Conservation (phyloP, 2,888 invertebrate genomes). For the Choristoneura rosaceana region DNA sequence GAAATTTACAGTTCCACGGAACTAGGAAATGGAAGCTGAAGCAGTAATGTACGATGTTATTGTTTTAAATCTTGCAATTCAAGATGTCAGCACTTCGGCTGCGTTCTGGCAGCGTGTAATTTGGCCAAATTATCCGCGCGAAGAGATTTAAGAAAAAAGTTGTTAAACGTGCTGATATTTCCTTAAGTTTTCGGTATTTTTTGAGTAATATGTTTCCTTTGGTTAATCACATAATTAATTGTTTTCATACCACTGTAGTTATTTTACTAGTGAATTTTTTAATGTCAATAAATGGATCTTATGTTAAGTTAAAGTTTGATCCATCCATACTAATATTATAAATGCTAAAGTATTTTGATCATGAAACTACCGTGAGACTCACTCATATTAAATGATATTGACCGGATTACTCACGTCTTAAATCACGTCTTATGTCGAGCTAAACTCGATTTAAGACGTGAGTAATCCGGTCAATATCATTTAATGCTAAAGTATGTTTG, state of each 20-base stretch:
- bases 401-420: too few species aligned
- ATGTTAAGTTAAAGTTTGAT: too few species aligned
- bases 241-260: neutral
- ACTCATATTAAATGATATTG: too few species aligned
- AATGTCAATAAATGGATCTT: too few species aligned
- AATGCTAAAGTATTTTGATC: too few species aligned
- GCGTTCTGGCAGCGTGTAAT: constrained; percentile 24
- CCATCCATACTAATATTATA: too few species aligned
- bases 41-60: constrained; percentile 13
- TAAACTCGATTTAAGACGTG: too few species aligned
- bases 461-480: too few species aligned
- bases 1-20: too few species aligned
- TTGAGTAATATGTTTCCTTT: constrained; percentile 38
- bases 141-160: constrained; percentile 33
- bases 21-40: neutral
- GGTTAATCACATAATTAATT: constrained; percentile 37
- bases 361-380: too few species aligned
- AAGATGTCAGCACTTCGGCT: constrained; percentile 26
- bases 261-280: neutral
- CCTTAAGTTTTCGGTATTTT: constrained; percentile 31
- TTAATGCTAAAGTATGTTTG: too few species aligned
- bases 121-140: constrained; percentile 31
- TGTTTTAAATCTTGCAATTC: constrained; percentile 2
- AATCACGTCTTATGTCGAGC: too few species aligned
- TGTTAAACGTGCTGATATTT: constrained; percentile 30